phyloP scores from a whole-genome alignment of 2,888 invertebrate genomes.

The Phortica magna region DNA sequence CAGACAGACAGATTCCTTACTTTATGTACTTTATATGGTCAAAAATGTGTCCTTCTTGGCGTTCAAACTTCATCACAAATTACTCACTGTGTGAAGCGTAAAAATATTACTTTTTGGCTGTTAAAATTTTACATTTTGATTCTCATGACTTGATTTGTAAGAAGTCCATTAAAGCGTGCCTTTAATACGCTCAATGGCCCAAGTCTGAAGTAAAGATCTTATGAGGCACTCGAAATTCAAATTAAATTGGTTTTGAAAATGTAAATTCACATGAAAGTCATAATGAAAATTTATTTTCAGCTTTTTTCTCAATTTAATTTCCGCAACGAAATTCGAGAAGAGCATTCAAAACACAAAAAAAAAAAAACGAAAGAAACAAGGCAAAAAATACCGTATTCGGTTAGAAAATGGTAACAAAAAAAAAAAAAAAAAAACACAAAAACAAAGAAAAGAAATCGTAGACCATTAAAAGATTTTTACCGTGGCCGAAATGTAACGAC shows the following conservation, averaged over 20 bases:
- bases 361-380: not conserved
- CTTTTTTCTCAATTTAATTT: constrained; percentile 25
- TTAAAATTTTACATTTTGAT: too few species aligned
- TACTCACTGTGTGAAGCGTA: too few species aligned
- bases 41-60: too few species aligned
- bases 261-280: not conserved
- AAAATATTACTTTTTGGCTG: too few species aligned
- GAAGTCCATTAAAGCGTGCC: too few species aligned
- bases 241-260: constrained; percentile 22
- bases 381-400: not conserved
- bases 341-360: not conserved
- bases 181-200: too few species aligned
- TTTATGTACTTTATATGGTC: too few species aligned
- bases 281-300: constrained; percentile 21
- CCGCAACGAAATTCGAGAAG: not conserved
- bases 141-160: too few species aligned
- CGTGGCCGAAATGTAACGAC: constrained; percentile 11
- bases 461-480: constrained; percentile 28
- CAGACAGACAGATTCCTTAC: too few species aligned
- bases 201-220: too few species aligned
- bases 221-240: not conserved
- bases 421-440: not conserved
- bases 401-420: not conserved
- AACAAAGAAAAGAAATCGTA: not conserved
- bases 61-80: too few species aligned